Conservation (phyloP, 2,113 vertebrate genomes). For the Microtus pennsylvanicus region DNA sequence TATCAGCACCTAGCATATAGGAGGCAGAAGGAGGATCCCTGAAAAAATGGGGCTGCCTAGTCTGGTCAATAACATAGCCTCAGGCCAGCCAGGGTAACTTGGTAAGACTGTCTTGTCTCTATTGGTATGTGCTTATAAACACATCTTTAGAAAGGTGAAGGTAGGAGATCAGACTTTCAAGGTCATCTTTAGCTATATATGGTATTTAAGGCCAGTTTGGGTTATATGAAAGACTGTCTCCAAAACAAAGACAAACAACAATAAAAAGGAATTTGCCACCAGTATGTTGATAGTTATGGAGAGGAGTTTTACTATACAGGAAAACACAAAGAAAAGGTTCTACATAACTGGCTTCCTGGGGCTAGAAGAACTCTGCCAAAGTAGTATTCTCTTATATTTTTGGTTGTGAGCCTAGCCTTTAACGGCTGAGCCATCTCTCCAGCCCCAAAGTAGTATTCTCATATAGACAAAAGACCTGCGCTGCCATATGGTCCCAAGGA, state of each 20-base stretch:
- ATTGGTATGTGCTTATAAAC: not conserved
- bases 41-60: not conserved
- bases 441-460: not conserved
- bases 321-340: not conserved
- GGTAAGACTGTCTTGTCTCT: not conserved
- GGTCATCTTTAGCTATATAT: not conserved
- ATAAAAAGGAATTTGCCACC: not conserved
- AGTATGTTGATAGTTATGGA: not conserved
- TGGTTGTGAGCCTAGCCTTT: no score
- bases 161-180: not conserved
- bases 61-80: not conserved
- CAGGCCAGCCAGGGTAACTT: not conserved
- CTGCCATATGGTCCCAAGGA: not conserved
- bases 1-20: not conserved
- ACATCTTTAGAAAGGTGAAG: not conserved
- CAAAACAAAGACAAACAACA: not conserved
- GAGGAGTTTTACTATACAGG: constrained; percentile 7
- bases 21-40: not conserved
- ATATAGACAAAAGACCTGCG: not conserved
- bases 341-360: not conserved
- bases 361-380: not conserved
- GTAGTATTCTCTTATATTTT: not conserved
- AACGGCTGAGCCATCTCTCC: no score
- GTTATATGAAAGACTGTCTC: not conserved
- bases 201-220: not conserved